phyloP scores from a whole-genome alignment of 2,797 vertebrate genomes.

The Chaetophractus vellerosus region DNA sequence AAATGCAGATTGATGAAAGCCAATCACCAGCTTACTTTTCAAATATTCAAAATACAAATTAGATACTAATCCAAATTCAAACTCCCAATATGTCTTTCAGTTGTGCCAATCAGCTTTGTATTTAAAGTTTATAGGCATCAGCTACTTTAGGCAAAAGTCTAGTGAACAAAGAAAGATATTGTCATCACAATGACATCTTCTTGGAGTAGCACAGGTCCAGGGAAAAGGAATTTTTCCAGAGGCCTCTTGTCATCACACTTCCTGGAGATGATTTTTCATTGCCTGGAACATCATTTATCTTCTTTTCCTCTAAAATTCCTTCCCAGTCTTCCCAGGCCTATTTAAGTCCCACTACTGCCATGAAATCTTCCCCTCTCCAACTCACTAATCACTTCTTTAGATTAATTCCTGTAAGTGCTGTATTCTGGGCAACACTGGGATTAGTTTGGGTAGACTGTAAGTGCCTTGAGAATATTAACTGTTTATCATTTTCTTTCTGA shows the following conservation, averaged over 20 bases:
- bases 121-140: background rate
- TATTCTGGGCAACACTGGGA: background rate
- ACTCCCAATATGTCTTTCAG: background rate
- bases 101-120: background rate
- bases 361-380: background rate
- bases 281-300: slow-evolving; percentile 1
- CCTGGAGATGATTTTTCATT: slow-evolving; percentile 40
- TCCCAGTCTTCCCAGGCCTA: background rate
- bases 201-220: background rate
- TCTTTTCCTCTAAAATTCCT: slow-evolving; percentile 30
- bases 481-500: background rate
- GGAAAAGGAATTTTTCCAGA: slow-evolving; percentile 57
- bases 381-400: background rate
- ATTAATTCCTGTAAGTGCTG: background rate
- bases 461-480: background rate
- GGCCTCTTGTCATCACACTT: background rate
- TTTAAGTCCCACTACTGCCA: background rate
- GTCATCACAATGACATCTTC: background rate
- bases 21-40: background rate
- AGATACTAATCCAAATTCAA: background rate
- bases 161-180: background rate
- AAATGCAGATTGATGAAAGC: background rate
- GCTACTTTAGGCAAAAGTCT: background rate
- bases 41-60: slow-evolving; percentile 4
- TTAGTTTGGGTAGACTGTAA: background rate